A percentile compares a stretch with the other conserved stretches of the same genome.
Evolutionary conservation across 2,888 invertebrate genomes (phyloP).

Genomic region (Meliscaeva auricollis): DNA sequence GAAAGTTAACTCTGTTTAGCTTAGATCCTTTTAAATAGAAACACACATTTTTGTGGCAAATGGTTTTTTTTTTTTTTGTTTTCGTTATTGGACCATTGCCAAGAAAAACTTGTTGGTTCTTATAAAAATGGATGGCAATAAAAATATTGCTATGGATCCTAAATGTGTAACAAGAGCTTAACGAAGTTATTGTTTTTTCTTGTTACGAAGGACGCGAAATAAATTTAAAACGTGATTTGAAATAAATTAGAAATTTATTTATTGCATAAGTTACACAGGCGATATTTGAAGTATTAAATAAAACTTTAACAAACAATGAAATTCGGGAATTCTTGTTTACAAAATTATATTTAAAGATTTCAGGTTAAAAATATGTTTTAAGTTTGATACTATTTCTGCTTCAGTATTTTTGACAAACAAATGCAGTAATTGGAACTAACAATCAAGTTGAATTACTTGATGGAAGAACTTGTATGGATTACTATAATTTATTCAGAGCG

Average conservation of each 20-base stretch:
- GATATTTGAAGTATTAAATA: no score
- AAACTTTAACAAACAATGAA: no score
- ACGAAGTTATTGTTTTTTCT: constrained; percentile 40
- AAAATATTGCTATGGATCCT: constrained; percentile 8
- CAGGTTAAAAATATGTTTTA: no score
- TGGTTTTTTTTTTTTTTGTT: constrained; percentile 57
- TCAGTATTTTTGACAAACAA: no score
- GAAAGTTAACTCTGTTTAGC: constrained; percentile 4
- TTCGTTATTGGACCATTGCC: constrained; percentile 62
- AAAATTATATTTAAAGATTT: no score
- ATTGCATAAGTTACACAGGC: no score
- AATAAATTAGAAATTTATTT: constrained; percentile 52
- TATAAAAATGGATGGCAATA: constrained; percentile 4
- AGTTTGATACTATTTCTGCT: no score
- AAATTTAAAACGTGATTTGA: constrained; percentile 55
- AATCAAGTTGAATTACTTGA: no score
- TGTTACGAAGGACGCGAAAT: constrained; percentile 48
- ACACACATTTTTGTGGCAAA: constrained; percentile 21
- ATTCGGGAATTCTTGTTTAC: no score
- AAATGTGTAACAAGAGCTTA: neutral
- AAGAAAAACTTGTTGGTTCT: constrained; percentile 60
- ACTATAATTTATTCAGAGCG: no score
- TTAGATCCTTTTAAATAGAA: neutral
- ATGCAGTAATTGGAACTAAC: no score
- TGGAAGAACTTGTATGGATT: no score